Evolutionary conservation across 2,797 vertebrate species (phyloP).

Genomic region (Typhlichthys eigenmanni): DNA sequence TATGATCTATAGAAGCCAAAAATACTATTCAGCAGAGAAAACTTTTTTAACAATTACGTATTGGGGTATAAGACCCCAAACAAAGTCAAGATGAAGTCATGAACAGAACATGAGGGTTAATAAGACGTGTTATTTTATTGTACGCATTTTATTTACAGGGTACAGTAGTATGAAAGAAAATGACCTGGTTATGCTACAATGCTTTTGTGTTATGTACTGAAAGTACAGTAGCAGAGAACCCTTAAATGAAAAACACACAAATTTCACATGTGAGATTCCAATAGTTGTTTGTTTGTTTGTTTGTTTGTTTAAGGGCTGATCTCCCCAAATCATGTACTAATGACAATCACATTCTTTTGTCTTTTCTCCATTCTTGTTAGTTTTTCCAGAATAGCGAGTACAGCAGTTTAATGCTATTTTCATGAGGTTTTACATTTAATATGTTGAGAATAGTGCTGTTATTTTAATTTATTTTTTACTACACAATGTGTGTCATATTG

Average conservation of each 20-base stretch:
- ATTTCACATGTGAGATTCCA: no score
- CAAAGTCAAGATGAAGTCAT: no score
- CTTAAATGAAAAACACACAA: no score
- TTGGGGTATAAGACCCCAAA: no score
- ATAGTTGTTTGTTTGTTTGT: no score
- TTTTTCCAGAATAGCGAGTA: conserved; percentile 27
- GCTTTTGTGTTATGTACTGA: no score
- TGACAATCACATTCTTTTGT: conserved; percentile 63
- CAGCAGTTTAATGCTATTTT: not conserved
- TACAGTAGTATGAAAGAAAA: not conserved
- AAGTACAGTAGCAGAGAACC: no score
- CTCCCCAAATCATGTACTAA: conserved; percentile 35
- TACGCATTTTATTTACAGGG: not conserved
- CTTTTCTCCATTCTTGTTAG: conserved; percentile 27
- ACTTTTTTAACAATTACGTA: no score
- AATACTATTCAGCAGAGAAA: no score
- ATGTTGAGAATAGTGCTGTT: not conserved
- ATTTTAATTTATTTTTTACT: not conserved
- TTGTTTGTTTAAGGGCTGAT: conserved; percentile 4
- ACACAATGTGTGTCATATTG: conserved; percentile 38
- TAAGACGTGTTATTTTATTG: not conserved
- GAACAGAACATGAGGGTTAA: no score
- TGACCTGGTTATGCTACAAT: not conserved
- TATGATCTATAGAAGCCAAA: no score
- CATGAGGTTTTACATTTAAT: not conserved